Base-by-base conservation (phyloP, 2,113 vertebrate species). In the Petromus typicus region DNA sequence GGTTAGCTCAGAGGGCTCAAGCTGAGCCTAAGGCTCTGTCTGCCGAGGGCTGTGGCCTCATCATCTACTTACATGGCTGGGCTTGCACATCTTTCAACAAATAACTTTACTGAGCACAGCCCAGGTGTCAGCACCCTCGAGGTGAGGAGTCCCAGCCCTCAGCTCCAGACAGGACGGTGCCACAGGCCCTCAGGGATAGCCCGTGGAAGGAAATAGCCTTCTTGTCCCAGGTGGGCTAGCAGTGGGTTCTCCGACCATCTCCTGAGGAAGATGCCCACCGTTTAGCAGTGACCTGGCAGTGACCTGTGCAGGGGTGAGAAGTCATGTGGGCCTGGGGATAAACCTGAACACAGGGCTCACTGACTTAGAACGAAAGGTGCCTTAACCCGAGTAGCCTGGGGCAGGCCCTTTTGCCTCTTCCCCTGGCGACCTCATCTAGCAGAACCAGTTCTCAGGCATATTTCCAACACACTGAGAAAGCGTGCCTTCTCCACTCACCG, bases 401-500 rank as follows among this genome's bases (percentile, higher is more conserved):
- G 88, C 4, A 2, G 48, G 25, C 23, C 63, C 34, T 27, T 83
- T 79, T 45, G 43, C 78, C 61, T n/a, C 37, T 45, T 91, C 90
- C 57, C 85, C 37, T 43, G 91, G 40, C 91, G 95, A 98, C 90
- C 93, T 17, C 30, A 11, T 22, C 63, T 54, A 40, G 92, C 51
- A 45, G 85, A 98, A 97, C 95, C 63, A 94, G 94, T 93, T 98
- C 96, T 90, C 48, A 40, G 93, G 82, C 30, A 27, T 10, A 20
- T 61, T 87, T 79, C 57, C 69, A 48, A 32, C 16, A 22, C 32
- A 40, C 40, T 4, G 54, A 37, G 40, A 16, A 43, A 45, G 27
- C 11, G 12, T 13, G 18, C 61, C 59, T 69, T 85, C 51, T 20
- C 5, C 14, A 71, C 27, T 40, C 0, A 3, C 7, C 25, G 20